These are phyloP conservation scores for Morinoia aosen DNA, from an alignment of 2,888 invertebrate genomes.

Conservation along the genomic window DNA sequence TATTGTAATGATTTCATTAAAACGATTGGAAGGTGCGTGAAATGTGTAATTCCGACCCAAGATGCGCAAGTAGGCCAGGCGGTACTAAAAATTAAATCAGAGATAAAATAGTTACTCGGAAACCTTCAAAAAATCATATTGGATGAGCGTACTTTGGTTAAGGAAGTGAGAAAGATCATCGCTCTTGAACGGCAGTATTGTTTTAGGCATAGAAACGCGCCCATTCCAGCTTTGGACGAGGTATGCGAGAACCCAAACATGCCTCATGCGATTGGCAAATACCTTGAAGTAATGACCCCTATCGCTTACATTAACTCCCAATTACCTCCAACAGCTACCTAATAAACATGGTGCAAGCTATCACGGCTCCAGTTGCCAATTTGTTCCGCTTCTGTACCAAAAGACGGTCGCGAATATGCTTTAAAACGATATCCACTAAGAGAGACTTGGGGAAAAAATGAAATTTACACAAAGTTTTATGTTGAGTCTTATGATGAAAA, in stretches of 20 bases:
- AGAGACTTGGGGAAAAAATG: neutral
- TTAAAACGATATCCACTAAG: neutral
- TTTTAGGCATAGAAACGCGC: neutral
- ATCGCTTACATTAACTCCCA: conserved; percentile 46
- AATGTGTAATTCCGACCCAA: neutral
- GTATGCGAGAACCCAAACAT: conserved; percentile 16
- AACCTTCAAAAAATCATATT: neutral
- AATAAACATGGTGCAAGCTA: conserved; percentile 52
- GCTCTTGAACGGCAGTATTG: neutral
- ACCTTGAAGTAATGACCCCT: conserved; percentile 34
- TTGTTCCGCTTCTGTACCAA: conserved; percentile 30
- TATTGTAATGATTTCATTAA: neutral
- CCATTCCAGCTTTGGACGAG: neutral
- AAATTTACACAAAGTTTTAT: neutral
- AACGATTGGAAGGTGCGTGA: neutral
- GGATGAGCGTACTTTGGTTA: neutral
- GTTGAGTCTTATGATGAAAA: neutral
- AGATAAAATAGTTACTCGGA: neutral
- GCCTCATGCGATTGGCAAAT: conserved; percentile 47
- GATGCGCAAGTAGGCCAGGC: neutral
- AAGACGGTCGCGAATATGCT: neutral
- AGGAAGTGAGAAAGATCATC: neutral
- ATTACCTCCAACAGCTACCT: conserved; percentile 51
- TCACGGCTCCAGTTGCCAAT: conserved; percentile 18
- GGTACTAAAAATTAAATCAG: neutral